These are phyloP conservation scores for Acanthaster planci DNA, from an alignment of 35 echinoderm and acorn worm species.

Conservation along the genomic window DNA sequence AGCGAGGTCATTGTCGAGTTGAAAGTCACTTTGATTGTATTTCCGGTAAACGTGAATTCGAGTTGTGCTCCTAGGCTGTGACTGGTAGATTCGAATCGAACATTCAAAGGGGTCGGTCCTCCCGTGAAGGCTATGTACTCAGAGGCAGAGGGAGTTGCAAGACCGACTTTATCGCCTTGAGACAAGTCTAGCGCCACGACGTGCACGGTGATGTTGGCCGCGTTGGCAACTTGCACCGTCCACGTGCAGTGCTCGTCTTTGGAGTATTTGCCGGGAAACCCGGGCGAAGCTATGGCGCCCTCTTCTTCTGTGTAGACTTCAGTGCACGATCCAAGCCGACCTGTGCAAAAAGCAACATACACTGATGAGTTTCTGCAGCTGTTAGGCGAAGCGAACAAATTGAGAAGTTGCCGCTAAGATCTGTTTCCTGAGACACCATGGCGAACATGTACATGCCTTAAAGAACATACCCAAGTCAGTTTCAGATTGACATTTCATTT, in stretches of 20 bases:
- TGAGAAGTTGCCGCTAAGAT: too few relatives aligned
- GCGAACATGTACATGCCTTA: too few relatives aligned
- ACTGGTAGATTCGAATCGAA: not conserved
- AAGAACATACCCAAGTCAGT: too few relatives aligned
- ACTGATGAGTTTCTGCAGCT: too few relatives aligned
- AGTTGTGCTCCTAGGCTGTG: not conserved
- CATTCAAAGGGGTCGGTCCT: not conserved
- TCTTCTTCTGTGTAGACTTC: not conserved
- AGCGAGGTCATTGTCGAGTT: not conserved
- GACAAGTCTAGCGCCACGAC: not conserved
- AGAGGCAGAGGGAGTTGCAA: not conserved
- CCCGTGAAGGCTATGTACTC: not conserved
- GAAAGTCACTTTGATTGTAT: not conserved
- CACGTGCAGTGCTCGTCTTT: conserved; percentile 5
- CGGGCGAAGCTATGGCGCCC: not conserved
- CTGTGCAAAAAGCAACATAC: not conserved
- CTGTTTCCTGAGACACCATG: too few relatives aligned
- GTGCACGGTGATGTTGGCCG: not conserved
- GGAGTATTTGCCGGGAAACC: not conserved
- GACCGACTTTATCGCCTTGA: not conserved
- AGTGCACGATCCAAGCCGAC: conserved; percentile 6
- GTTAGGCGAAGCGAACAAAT: too few relatives aligned
- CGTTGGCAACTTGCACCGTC: not conserved
- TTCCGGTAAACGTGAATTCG: not conserved
- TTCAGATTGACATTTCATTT: too few relatives aligned